Percentiles rank a stretch among this genome's conserved stretches.
Evolutionary conservation across 1,140 invertebrate genomes (phyloP).

Genomic region (Tribolium madens): DNA sequence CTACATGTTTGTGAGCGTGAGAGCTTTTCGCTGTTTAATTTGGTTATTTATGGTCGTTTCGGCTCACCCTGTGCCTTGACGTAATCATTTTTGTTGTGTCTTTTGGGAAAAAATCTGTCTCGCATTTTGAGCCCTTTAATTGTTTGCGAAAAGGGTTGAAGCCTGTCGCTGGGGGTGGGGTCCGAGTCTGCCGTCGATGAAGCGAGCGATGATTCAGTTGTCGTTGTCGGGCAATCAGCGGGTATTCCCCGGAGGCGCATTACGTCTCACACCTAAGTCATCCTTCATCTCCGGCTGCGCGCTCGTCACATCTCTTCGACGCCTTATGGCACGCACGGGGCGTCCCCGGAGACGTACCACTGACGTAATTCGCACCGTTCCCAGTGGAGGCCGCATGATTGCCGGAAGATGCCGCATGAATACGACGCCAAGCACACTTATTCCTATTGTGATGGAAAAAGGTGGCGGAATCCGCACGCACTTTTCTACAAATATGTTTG

Average conservation of each 20-base stretch:
- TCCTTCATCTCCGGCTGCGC: conserved; percentile 39
- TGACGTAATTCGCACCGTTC: conserved; percentile 62
- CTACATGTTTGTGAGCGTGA: no score
- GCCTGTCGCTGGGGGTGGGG: neutral
- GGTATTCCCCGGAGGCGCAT: conserved; percentile 36
- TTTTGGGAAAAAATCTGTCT: neutral
- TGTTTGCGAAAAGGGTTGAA: neutral
- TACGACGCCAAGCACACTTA: conserved; percentile 59
- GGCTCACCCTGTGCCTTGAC: neutral
- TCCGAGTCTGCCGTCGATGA: conserved; percentile 24
- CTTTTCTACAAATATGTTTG: conserved; percentile 48
- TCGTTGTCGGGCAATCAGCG: conserved; percentile 47
- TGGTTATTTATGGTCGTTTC: neutral
- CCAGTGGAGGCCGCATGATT: conserved; percentile 61
- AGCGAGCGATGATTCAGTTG: conserved; percentile 32
- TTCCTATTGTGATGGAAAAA: conserved; percentile 59
- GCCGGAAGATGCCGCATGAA: conserved; percentile 62
- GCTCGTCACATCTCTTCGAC: conserved; percentile 49
- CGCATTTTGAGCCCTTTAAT: neutral
- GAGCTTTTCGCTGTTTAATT: neutral
- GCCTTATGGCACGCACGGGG: conserved; percentile 59
- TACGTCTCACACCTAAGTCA: conserved; percentile 46
- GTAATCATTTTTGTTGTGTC: neutral
- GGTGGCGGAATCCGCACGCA: conserved; percentile 55
- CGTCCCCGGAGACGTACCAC: conserved; percentile 52